These are phyloP conservation scores for Yponomeuta plumbellus DNA, from an alignment of 2,888 invertebrate species.

Conservation along the genomic window DNA sequence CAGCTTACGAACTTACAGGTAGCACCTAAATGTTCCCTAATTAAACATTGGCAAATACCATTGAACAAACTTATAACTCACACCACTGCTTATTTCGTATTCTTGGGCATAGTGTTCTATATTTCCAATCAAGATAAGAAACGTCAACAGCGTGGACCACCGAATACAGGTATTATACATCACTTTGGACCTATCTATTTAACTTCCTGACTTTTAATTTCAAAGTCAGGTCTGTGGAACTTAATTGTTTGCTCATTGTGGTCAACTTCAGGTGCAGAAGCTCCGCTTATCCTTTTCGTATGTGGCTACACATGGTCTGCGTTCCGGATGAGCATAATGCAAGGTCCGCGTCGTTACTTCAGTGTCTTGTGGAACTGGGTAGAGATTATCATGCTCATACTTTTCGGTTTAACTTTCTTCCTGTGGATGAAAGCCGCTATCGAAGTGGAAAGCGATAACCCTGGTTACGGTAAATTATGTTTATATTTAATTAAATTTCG, in stretches of 20 bases:
- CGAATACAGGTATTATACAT: conserved; percentile 63
- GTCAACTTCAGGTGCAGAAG: conserved; percentile 39
- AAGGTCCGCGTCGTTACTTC: conserved; percentile 76
- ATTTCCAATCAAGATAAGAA: conserved; percentile 78
- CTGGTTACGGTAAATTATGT: not conserved
- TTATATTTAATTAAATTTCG: no score
- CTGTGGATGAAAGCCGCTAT: conserved; percentile 79
- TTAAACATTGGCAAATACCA: conserved; percentile 78
- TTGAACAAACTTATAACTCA: conserved; percentile 84
- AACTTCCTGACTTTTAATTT: no score
- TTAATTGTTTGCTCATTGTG: not conserved
- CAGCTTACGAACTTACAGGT: conserved; percentile 31
- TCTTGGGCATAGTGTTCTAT: conserved; percentile 78
- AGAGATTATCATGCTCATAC: conserved; percentile 74
- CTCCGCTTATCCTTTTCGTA: conserved; percentile 65
- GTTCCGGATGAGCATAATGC: conserved; percentile 72
- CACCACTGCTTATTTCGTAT: conserved; percentile 79
- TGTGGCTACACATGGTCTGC: conserved; percentile 75
- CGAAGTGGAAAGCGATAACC: conserved; percentile 40
- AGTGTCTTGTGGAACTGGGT: conserved; percentile 79
- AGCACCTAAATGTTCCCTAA: conserved; percentile 51
- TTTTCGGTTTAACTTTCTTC: conserved; percentile 78
- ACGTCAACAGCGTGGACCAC: conserved; percentile 74
- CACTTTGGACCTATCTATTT: no score
- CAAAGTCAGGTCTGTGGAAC: no score